Conservation (phyloP, 2,797 vertebrate genomes). For the Amazonetta brasiliensis region DNA sequence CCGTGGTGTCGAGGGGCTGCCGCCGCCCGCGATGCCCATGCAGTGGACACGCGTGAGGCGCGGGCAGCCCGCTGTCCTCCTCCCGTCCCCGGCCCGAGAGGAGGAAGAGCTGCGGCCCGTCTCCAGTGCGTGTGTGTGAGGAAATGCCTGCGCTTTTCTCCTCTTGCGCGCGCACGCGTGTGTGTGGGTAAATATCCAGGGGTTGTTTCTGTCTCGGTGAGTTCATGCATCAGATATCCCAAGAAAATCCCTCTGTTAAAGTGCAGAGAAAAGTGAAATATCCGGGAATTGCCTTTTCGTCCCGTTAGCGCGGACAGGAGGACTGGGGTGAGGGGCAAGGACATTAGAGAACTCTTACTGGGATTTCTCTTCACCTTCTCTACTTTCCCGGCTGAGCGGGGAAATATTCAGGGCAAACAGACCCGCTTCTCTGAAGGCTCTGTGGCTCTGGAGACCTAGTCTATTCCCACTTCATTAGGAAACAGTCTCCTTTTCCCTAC, state of each 20-base stretch:
- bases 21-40: neutral
- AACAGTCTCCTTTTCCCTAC: conserved; percentile 10
- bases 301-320: neutral
- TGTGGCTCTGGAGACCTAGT: neutral
- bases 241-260: neutral
- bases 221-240: neutral
- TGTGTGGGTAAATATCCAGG: neutral
- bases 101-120: neutral
- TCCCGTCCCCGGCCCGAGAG: conserved; percentile 3
- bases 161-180: neutral
- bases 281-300: neutral
- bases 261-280: neutral
- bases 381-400: neutral
- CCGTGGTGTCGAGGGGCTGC: neutral
- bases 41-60: neutral
- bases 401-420: neutral
- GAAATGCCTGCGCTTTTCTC: conserved; percentile 33
- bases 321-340: conserved; percentile 21
- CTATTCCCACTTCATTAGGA: conserved; percentile 5
- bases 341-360: neutral
- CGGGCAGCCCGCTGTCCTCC: conserved; percentile 22
- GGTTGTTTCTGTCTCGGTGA: neutral
- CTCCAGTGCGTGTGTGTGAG: conserved; percentile 23
- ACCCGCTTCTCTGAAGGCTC: neutral
- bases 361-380: conserved; percentile 12